Percentiles rank a stretch among this genome's conserved stretches.
Conservation (phyloP, 2,888 invertebrate genomes). For the Dermolepida albohirtum region DNA sequence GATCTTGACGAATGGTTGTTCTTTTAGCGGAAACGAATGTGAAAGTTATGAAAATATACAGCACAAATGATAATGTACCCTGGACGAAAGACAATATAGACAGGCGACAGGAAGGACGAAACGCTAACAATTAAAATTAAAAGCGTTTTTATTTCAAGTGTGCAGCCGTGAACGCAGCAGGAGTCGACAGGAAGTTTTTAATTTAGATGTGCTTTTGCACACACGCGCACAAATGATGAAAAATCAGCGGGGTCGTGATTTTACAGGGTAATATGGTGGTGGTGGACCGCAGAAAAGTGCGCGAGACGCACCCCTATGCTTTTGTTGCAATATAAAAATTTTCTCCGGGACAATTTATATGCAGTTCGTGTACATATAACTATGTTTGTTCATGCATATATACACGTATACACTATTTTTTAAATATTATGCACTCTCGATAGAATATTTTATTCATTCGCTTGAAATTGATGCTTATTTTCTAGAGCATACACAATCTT, state of each 20-base stretch:
- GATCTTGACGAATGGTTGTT: conserved; percentile 27
- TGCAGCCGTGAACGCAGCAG: conserved; percentile 29
- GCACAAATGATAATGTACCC: conserved; percentile 32
- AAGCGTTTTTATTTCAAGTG: conserved; percentile 42
- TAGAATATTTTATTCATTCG: no score
- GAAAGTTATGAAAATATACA: conserved; percentile 5
- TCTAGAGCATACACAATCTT: no score
- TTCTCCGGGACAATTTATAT: background rate
- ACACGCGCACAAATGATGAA: conserved; percentile 58
- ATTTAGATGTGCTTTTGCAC: conserved; percentile 43
- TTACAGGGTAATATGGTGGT: conserved; percentile 57
- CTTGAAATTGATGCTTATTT: no score
- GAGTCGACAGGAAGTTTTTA: conserved; percentile 43
- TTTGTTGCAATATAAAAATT: conserved; percentile 35
- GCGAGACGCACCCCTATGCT: conserved; percentile 56
- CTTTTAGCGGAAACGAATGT: background rate
- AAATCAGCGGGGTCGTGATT: conserved; percentile 62
- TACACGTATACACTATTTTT: no score
- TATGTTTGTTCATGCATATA: background rate
- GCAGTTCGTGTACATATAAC: background rate
- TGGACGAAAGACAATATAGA: conserved; percentile 41
- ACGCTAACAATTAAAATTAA: conserved; percentile 39
- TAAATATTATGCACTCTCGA: no score
- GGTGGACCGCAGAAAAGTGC: conserved; percentile 64
- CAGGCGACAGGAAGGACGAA: conserved; percentile 28